Evolutionary conservation across 2,113 vertebrate species (phyloP).

Genomic region (Onychorhynchus coronatus): DNA sequence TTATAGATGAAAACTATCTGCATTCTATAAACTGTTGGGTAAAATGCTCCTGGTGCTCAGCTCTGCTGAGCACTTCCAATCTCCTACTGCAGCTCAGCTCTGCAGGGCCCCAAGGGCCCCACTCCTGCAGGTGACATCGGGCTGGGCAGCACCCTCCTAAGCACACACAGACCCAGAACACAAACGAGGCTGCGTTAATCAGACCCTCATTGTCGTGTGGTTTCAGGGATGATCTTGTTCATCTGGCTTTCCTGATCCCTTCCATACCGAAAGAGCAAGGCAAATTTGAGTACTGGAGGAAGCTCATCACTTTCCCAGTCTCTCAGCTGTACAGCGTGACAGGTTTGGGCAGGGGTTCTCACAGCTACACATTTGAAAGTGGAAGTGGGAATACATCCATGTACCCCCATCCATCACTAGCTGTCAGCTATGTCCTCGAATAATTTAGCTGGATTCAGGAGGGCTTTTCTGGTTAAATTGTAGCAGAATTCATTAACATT

Average conservation of each 20-base stretch:
- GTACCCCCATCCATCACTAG: not conserved
- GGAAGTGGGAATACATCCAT: not conserved
- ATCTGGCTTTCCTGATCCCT: not conserved
- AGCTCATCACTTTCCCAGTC: not conserved
- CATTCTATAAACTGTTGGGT: not conserved
- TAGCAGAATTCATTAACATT: not conserved
- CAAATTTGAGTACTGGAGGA: not conserved
- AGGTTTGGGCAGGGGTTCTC: not conserved
- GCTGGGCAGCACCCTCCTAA: not conserved
- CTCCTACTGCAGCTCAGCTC: not conserved
- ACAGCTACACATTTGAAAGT: not conserved
- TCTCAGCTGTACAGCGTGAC: not conserved
- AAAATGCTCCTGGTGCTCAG: not conserved
- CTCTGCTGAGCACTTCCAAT: not conserved
- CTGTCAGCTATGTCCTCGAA: not conserved
- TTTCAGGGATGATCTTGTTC: not conserved
- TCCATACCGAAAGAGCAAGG: not conserved
- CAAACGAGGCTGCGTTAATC: not conserved
- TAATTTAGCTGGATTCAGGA: not conserved
- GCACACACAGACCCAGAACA: not conserved
- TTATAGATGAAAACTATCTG: not conserved
- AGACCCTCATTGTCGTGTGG: not conserved
- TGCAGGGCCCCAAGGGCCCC: fast-evolving
- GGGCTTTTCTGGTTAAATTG: not conserved
- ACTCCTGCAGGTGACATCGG: not conserved